These are phyloP conservation scores for Hycleus cichorii DNA, from an alignment of 1,140 invertebrate genomes.

Conservation along the genomic window DNA sequence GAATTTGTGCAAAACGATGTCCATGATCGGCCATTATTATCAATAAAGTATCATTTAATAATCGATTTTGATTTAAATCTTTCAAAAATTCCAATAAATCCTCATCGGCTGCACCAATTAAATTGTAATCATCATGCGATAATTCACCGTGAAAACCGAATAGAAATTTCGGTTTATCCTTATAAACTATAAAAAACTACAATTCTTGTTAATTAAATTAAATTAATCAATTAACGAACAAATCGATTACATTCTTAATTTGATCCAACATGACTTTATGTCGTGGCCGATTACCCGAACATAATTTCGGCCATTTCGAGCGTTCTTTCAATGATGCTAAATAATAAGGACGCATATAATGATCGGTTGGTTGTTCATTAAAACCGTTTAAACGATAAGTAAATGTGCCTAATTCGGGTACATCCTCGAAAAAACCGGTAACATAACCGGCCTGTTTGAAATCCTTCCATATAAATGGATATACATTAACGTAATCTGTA, in stretches of 20 bases:
- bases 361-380: conserved; percentile 67
- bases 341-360: conserved; percentile 82
- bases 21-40: conserved; percentile 87
- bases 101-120: conserved; percentile 66
- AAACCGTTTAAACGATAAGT: conserved; percentile 89
- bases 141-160: conserved; percentile 85
- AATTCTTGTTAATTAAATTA: conserved; percentile 9
- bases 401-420: conserved; percentile 77
- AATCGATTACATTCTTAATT: conserved; percentile 52
- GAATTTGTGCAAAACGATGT: conserved; percentile 71
- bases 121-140: conserved; percentile 80
- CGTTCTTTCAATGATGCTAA: conserved; percentile 49
- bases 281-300: conserved; percentile 68
- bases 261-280: conserved; percentile 62
- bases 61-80: conserved; percentile 48
- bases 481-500: conserved; percentile 64
- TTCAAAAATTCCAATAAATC: conserved; percentile 61
- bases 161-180: conserved; percentile 65
- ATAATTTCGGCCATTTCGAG: conserved; percentile 53
- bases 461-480: conserved; percentile 78
- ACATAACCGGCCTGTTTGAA: conserved; percentile 63
- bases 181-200: conserved; percentile 49
- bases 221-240: not conserved
- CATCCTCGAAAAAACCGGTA: conserved; percentile 81
- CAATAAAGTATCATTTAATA: conserved; percentile 71